phyloP scores from a whole-genome alignment of 2,888 invertebrate genomes.

The Anthrax anthrax region DNA sequence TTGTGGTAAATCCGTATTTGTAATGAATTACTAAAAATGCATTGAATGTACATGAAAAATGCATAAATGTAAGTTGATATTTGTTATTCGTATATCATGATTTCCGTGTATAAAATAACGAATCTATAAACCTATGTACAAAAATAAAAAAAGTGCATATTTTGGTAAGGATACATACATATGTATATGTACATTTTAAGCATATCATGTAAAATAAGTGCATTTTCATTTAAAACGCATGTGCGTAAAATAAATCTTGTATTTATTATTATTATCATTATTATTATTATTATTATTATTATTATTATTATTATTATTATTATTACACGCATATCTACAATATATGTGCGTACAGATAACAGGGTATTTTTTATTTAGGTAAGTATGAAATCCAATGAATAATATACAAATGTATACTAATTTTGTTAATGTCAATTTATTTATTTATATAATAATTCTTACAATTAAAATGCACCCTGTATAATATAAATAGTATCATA shows the following conservation, averaged over 20 bases:
- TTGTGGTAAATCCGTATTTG: no score
- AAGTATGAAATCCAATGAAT: no score
- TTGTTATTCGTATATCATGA: neutral
- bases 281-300: neutral
- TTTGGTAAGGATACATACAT: neutral
- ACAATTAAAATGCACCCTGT: no score
- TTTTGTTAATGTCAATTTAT: no score
- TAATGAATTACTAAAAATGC: no score
- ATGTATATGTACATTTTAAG: neutral
- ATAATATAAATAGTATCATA: no score
- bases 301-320: neutral
- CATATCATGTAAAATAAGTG: neutral
- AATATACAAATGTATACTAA: no score
- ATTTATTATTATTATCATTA: no score
- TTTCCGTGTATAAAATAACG: neutral
- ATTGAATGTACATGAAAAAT: no score
- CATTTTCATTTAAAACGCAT: neutral
- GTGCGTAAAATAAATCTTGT: neutral
- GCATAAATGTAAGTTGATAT: no score
- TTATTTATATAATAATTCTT: no score
- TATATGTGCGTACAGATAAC: neutral
- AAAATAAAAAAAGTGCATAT: neutral
- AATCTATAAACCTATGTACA: neutral
- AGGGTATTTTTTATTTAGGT: no score
- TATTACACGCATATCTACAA: neutral